Conservation (phyloP, 1,140 invertebrate species). For the Rhyacophila brunnea region DNA sequence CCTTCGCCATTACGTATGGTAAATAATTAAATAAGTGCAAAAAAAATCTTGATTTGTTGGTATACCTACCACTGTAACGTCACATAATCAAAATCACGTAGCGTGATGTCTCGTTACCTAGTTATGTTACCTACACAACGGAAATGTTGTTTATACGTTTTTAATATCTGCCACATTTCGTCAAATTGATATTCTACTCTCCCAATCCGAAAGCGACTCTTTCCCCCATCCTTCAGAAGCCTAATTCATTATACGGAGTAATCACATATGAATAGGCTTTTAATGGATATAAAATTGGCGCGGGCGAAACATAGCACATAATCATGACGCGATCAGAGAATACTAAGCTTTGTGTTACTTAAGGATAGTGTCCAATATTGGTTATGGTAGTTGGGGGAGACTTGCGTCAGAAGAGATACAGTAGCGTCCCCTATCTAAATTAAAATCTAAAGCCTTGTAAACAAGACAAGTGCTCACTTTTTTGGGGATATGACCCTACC, state of each 20-base stretch:
- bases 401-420: slow-evolving; percentile 21
- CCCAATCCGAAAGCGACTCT: too few species aligned
- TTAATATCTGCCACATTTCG: not conserved
- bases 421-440: slow-evolving; percentile 54
- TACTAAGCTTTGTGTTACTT: too few species aligned
- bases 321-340: too few species aligned
- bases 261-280: slow-evolving; percentile 57
- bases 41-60: too few species aligned
- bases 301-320: too few species aligned
- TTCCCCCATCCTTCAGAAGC: slow-evolving; percentile 7
- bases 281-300: slow-evolving; percentile 48
- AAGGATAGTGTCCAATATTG: too few species aligned
- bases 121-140: too few species aligned
- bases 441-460: slow-evolving; percentile 61
- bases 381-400: slow-evolving; percentile 20
- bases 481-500: slow-evolving; percentile 41
- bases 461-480: slow-evolving; percentile 60
- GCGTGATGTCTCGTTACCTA: too few species aligned
- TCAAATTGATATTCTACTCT: not conserved
- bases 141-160: not conserved
- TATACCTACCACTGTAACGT: too few species aligned
- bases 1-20: too few species aligned
- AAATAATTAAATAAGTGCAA: too few species aligned
- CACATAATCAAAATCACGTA: too few species aligned
- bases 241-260: slow-evolving; percentile 53